phyloP scores from a whole-genome alignment of 2,113 vertebrate species.

The Petrocephalus zakoni region DNA sequence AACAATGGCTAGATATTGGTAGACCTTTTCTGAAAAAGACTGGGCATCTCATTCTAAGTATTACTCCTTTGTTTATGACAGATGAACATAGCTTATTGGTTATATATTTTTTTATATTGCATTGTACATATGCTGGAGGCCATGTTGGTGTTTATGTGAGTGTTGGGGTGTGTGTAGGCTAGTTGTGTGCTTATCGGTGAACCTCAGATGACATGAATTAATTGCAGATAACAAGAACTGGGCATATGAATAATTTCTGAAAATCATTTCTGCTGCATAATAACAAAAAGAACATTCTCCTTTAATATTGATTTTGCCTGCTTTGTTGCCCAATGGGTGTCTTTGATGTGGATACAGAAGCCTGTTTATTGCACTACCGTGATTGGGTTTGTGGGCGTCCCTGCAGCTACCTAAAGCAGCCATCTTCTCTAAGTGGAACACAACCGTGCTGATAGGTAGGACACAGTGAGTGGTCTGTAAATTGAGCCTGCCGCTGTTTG shows the following conservation, averaged over 20 bases:
- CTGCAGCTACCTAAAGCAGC: not conserved
- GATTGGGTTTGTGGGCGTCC: not conserved
- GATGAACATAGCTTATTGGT: not conserved
- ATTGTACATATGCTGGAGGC: not conserved
- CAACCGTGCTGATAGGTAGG: slow-evolving; percentile 10
- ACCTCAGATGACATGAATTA: not conserved
- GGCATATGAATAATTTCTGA: not conserved
- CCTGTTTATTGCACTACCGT: not conserved
- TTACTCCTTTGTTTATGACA: not conserved
- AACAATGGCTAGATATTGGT: not conserved
- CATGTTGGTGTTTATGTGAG: not conserved
- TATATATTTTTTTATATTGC: not conserved
- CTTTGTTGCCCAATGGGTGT: not conserved
- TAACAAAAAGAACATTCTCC: not conserved
- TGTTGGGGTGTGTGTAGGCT: not conserved
- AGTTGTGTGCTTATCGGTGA: not conserved
- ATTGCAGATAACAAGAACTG: not conserved
- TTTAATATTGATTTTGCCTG: not conserved
- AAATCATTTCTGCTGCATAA: not conserved
- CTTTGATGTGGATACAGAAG: not conserved
- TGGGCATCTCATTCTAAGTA: not conserved
- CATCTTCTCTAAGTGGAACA: slow-evolving; percentile 11
- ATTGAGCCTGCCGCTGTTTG: slow-evolving; percentile 12
- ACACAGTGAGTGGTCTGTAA: slow-evolving; percentile 12
- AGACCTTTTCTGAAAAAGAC: not conserved